Evolutionary conservation across 2,888 invertebrate genomes (phyloP).

Genomic region (Lutraria lutraria): DNA sequence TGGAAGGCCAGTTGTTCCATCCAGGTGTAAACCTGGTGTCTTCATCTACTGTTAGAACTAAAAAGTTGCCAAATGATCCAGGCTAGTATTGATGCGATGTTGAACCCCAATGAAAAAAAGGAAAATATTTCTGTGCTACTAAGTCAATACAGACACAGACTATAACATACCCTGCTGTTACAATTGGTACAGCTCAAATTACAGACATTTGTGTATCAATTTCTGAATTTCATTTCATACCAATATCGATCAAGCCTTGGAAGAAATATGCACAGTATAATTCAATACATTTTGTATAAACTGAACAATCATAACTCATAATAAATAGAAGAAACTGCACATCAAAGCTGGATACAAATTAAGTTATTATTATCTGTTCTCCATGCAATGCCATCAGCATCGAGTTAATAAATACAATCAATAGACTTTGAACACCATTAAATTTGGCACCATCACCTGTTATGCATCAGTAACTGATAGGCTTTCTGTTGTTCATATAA

Average conservation of each 20-base stretch:
- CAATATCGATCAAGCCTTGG: neutral
- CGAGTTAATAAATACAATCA: conserved; percentile 7
- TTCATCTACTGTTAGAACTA: too few relatives aligned
- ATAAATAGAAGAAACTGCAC: neutral
- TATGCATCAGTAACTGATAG: too few relatives aligned
- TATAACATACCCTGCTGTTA: neutral
- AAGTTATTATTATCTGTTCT: conserved; percentile 4
- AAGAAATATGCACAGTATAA: neutral
- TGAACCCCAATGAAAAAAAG: too few relatives aligned
- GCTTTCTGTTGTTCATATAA: too few relatives aligned
- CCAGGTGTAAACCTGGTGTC: too few relatives aligned
- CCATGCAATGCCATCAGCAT: neutral
- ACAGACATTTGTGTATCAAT: neutral
- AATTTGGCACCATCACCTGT: neutral
- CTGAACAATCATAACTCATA: too few relatives aligned
- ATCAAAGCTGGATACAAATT: conserved; percentile 7
- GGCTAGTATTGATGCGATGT: too few relatives aligned
- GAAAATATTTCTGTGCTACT: too few relatives aligned
- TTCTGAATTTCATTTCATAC: neutral
- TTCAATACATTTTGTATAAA: too few relatives aligned
- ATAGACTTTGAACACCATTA: neutral
- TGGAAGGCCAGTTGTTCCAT: too few relatives aligned
- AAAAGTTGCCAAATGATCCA: too few relatives aligned
- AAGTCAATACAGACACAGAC: neutral
- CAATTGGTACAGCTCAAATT: neutral